Evolutionary conservation across 35 echinoderm and acorn worm species (phyloP), one percentile per base, ranked within the genome.

Genomic region (Eucidaris tribuloides): DNA sequence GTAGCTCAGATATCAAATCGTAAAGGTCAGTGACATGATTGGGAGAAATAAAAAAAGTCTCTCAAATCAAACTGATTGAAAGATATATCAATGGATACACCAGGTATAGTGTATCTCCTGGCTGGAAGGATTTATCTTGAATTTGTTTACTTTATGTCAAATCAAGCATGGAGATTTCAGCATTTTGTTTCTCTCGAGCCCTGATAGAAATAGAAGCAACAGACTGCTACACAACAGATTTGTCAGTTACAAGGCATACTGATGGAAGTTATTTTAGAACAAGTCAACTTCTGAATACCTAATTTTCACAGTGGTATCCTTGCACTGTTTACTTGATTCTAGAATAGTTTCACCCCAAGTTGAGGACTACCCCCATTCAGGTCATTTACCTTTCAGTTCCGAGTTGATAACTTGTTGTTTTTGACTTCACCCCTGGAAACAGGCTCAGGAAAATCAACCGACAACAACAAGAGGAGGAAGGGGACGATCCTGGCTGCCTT

Each of bases 401-500:
- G 30, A 3, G 6, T 59, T 23, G 22, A 20, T 59, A 2, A 59
- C 56, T 23, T 22, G 30, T 6, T 15, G 28, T 19, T 58, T 14
- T 14, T 6, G 6, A 0, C 56, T 32, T 64, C n/a, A n/a, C 28
- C 37, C 29, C 25, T n/a, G 30, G 37, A 64, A 59, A 59, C 18
- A 5, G 22, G 22, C 30, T 3, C 11, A 74, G 68, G 68, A 5
- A 74, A 74, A 74, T 32, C 82, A 15, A 45, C 62, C 37, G 82
- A 84, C 2, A 84, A 88, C 33, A 79, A 88, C 25, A 39, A 42
- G 7, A 71, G 76, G 58, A 87, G 46, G 81, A 37, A 46, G 42
- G 46, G 40, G 3, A 35, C 57, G 2, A 56, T 88, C 46, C 71
- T 88, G 7, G 28, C 62, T 4, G 74, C 83, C 2, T 34, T 86